phyloP scores from a whole-genome alignment of 2,113 vertebrate genomes.

The Lepisosteus osseus region DNA sequence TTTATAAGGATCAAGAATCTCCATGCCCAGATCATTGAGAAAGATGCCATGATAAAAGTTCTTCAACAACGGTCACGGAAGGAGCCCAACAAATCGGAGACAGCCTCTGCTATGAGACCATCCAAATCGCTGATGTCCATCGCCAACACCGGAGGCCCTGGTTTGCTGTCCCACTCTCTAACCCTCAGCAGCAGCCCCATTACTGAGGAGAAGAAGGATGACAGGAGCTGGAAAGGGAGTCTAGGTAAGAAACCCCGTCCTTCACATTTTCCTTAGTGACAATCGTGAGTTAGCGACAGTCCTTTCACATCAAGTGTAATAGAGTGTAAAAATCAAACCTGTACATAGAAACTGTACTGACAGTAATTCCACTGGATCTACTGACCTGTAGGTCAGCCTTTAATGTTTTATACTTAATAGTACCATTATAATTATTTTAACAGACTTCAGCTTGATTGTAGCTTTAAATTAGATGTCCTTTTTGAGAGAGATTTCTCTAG shows the following conservation, averaged over 20 bases:
- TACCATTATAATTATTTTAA: no score
- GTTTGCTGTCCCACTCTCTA: slow-evolving; percentile 81
- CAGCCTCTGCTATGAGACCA: slow-evolving; percentile 85
- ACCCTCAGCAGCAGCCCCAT: slow-evolving; percentile 87
- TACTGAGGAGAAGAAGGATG: slow-evolving; percentile 88
- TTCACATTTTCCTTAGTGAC: no score
- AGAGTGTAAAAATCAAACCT: no score
- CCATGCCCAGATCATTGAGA: slow-evolving; percentile 97
- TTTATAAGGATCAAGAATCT: slow-evolving; percentile 88
- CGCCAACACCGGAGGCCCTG: slow-evolving; percentile 80
- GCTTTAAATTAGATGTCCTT: no score
- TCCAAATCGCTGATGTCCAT: slow-evolving; percentile 98
- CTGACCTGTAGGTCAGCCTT: no score
- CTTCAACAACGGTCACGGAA: slow-evolving; percentile 95
- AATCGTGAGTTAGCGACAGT: no score
- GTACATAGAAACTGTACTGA: no score
- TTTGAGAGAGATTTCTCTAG: no score
- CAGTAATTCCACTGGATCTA: no score
- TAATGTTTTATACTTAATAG: no score
- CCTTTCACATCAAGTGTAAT: no score
- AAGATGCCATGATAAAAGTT: slow-evolving; percentile 98
- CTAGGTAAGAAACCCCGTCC: slow-evolving; percentile 68
- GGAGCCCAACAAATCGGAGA: slow-evolving; percentile 83
- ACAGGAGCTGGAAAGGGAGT: slow-evolving; percentile 95
- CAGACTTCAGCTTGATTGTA: no score